Evolutionary conservation across 1,140 invertebrate species (phyloP).

Genomic region (Drosophila murphyi): DNA sequence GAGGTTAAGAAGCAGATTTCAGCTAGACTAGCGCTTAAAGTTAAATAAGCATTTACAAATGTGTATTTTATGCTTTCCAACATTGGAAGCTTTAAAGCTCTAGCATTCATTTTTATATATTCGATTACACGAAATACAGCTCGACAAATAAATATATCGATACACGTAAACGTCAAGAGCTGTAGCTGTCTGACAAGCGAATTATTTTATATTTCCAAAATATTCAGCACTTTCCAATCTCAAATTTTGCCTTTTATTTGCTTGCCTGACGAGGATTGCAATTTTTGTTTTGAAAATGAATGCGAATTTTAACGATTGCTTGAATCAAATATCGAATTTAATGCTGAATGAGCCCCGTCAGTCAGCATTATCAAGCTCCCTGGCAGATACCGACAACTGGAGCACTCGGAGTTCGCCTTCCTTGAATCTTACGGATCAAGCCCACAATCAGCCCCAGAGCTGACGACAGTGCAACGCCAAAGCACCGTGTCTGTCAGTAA

Average conservation of each 20-base stretch:
- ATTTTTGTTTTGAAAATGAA: constrained; percentile 1
- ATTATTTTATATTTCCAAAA: not conserved
- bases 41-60: not conserved
- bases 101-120: not conserved
- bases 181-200: not conserved
- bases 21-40: not conserved
- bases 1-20: constrained; percentile 8
- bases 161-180: not conserved
- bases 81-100: too few species aligned
- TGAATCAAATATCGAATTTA: constrained; percentile 3
- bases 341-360: not conserved
- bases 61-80: too few species aligned
- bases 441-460: constrained; percentile 21
- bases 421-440: not conserved
- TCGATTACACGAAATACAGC: not conserved
- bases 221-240: not conserved
- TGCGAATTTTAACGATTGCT: not conserved
- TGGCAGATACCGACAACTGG: not conserved
- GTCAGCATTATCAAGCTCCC: not conserved
- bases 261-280: not conserved
- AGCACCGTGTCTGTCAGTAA: not conserved
- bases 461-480: not conserved
- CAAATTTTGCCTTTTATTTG: constrained; percentile 1
- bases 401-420: not conserved
- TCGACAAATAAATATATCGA: not conserved